Base-by-base conservation (phyloP, 2,888 invertebrate genomes). In the Parasteatoda lunata region DNA sequence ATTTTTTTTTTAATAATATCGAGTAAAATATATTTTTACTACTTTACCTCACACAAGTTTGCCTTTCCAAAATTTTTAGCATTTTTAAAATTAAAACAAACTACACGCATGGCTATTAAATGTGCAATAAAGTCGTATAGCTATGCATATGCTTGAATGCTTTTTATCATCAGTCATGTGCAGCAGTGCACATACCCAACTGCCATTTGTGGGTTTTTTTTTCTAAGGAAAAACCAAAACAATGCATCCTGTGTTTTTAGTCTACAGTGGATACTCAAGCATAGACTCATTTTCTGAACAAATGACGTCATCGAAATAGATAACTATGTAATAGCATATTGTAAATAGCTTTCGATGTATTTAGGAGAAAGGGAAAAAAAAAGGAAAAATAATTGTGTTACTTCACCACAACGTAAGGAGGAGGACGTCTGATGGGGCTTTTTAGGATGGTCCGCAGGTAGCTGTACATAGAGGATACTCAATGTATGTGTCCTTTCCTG, bases 381-480 rank as follows among this genome's bases (percentile, higher is more conserved):
- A 1, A 15, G n/a, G 72, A n/a, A 51, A 51, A 72, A 9, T 30
- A 5, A 13, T 72, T 49, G 7, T 51, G 0, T 11, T 73, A 47
- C 9, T n/a, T 73, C n/a, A 5, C 30, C 5, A 51, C 5, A 45
- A 69, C 47, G 68, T 45, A 45, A 69, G 79, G 84, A 77, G 84
- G 84, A 85, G 79, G 84, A 76, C 84, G 79, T 70, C 49, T n/a
- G 52, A 73, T 47, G 54, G 78, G 78, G 73, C n/a, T 65, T 47
- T 66, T 79, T 79, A 70, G 79, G 54, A 76, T 4, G 68, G 70
- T 79, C 84, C 84, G 76, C 79, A 75, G 73, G 66, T 85, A 85
- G 84, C 75, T 85, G 84, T 85, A 85, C 75, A 85, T 75, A 85
- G 79, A 54, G 73, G 49, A 76, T 69, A 76, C 59, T 45, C 30